phyloP scores from a whole-genome alignment of 2,888 invertebrate species.

The Calephelis perditalis region DNA sequence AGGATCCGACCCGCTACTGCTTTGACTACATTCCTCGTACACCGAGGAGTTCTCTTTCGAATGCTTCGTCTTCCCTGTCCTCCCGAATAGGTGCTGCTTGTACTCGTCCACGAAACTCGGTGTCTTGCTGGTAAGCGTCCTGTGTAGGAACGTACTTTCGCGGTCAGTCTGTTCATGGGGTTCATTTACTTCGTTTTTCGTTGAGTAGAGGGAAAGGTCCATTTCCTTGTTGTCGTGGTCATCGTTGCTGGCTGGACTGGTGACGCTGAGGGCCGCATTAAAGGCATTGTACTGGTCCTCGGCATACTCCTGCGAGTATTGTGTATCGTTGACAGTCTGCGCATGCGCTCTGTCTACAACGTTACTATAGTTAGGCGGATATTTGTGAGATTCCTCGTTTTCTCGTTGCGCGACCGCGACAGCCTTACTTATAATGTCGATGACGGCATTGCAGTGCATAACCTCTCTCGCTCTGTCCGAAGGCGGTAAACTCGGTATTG shows the following conservation, averaged over 20 bases:
- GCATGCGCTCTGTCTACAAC: slow-evolving; percentile 55
- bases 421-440: slow-evolving; percentile 73
- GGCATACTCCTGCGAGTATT: slow-evolving; percentile 54
- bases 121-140: slow-evolving; percentile 42
- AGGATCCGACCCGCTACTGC: slow-evolving; percentile 86
- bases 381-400: slow-evolving; percentile 65
- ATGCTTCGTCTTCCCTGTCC: slow-evolving; percentile 44
- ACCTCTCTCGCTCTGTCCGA: slow-evolving; percentile 74
- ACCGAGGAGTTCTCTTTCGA: slow-evolving; percentile 69
- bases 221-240: slow-evolving; percentile 69
- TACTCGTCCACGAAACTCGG: slow-evolving; percentile 56
- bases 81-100: slow-evolving; percentile 56
- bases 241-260: slow-evolving; percentile 57
- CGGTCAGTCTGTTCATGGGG: slow-evolving; percentile 41
- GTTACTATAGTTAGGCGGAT: slow-evolving; percentile 51
- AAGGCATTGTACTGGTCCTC: slow-evolving; percentile 59
- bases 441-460: slow-evolving; percentile 73
- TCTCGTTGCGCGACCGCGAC: slow-evolving; percentile 73
- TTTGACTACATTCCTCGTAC: slow-evolving; percentile 79
- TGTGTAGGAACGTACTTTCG: slow-evolving; percentile 48
- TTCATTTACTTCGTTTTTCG: slow-evolving; percentile 59
- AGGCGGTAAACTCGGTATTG: slow-evolving; percentile 75
- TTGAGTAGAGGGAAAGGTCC: slow-evolving; percentile 67
- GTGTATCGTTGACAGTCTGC: slow-evolving; percentile 36
- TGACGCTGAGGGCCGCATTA: slow-evolving; percentile 45